Evolutionary conservation across 2,888 invertebrate genomes (phyloP).

Genomic region (Hypena proboscidalis): DNA sequence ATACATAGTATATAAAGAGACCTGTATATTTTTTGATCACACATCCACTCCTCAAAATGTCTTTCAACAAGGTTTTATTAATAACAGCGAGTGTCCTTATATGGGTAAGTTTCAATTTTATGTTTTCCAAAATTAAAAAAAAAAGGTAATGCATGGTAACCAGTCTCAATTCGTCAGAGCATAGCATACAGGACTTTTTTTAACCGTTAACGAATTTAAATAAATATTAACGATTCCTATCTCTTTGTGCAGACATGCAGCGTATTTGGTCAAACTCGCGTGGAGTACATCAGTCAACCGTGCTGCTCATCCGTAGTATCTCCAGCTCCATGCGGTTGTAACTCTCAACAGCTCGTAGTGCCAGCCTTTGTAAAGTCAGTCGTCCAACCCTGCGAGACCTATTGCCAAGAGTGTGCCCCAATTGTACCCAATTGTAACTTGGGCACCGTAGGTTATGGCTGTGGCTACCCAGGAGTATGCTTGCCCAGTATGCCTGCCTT

Average conservation of each 20-base stretch:
- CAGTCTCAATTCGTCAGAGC: too few species aligned
- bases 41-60: constrained; percentile 58
- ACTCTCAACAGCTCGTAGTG: constrained; percentile 58
- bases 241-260: constrained; percentile 21
- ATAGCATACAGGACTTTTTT: too few species aligned
- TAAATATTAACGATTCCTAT: neutral
- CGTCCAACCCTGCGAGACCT: constrained; percentile 38
- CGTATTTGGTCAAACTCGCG: constrained; percentile 22
- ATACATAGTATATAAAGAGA: constrained; percentile 64
- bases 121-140: neutral
- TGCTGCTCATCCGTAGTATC: constrained; percentile 13
- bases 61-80: constrained; percentile 44
- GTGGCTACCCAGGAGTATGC: constrained; percentile 21
- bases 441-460: constrained; percentile 11
- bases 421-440: constrained; percentile 28
- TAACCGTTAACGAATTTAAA: neutral
- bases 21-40: constrained; percentile 47
- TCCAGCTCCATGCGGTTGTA: constrained; percentile 15
- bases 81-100: constrained; percentile 39
- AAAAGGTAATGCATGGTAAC: too few species aligned
- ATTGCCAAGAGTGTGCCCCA: constrained; percentile 29
- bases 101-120: constrained; percentile 36
- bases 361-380: constrained; percentile 61
- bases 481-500: constrained; percentile 22
- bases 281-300: constrained; percentile 35